These are phyloP conservation scores for Malurus elegans DNA, from an alignment of 2,113 vertebrate genomes.

Conservation along the genomic window DNA sequence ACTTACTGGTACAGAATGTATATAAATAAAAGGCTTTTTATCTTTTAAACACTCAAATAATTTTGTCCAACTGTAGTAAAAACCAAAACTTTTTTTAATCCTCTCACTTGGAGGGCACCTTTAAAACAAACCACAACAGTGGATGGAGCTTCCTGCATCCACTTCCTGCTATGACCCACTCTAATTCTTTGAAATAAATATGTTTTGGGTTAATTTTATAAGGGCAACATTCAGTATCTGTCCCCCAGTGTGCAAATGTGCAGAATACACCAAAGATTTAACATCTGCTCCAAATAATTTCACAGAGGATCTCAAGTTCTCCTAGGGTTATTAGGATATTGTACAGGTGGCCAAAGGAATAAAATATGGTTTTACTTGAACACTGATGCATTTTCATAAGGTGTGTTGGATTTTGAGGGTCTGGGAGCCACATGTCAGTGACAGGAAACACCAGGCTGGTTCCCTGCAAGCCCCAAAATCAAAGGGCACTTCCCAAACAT, in stretches of 20 bases:
- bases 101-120: constrained; percentile 27
- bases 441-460: background rate
- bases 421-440: constrained; percentile 66
- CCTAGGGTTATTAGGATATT: constrained; percentile 48
- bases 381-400: constrained; percentile 1
- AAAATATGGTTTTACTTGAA: constrained; percentile 57
- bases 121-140: constrained; percentile 56
- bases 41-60: constrained; percentile 11
- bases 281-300: constrained; percentile 67
- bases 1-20: background rate
- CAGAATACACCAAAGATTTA: constrained; percentile 24
- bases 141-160: background rate
- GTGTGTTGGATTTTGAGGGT: background rate
- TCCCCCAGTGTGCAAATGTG: constrained; percentile 26
- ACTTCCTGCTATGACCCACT: background rate
- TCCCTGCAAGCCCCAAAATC: constrained; percentile 20
- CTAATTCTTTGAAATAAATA: constrained; percentile 55
- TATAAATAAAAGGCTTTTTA: background rate
- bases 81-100: background rate
- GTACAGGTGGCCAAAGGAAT: constrained; percentile 69
- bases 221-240: constrained; percentile 18
- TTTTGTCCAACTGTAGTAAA: background rate
- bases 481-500: constrained; percentile 5
- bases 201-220: constrained; percentile 34
- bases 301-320: constrained; percentile 37